Evolutionary conservation across 2,888 invertebrate species (phyloP).

Genomic region (Poecilus cupreus): DNA sequence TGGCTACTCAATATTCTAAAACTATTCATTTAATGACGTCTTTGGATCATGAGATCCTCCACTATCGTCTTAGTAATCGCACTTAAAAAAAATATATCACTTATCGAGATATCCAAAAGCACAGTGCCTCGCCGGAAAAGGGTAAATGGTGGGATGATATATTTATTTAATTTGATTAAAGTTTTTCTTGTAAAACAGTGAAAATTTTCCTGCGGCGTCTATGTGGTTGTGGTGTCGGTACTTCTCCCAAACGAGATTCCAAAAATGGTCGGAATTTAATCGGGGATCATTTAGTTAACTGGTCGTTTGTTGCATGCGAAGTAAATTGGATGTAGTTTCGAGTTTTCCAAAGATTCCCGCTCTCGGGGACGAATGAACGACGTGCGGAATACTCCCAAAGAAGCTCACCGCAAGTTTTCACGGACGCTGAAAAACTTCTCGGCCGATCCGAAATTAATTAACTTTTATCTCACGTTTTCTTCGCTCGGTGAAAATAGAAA

Average conservation of each 20-base stretch:
- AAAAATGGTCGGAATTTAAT: slow-evolving; percentile 43
- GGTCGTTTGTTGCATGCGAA: slow-evolving; percentile 44
- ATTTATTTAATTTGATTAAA: no score
- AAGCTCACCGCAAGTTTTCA: neutral
- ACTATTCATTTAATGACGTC: no score
- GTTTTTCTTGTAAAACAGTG: no score
- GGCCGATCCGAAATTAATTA: slow-evolving; percentile 46
- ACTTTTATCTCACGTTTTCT: slow-evolving; percentile 50
- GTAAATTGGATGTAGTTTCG: slow-evolving; percentile 44
- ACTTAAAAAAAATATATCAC: no score
- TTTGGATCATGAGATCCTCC: no score
- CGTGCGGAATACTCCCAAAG: slow-evolving; percentile 14
- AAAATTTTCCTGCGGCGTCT: neutral
- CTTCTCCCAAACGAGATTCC: slow-evolving; percentile 8
- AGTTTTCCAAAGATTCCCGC: slow-evolving; percentile 21
- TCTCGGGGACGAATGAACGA: slow-evolving; percentile 9
- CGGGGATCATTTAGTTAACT: slow-evolving; percentile 44
- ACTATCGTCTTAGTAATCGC: no score
- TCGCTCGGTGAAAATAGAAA: neutral
- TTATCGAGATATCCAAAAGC: no score
- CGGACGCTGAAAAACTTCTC: slow-evolving; percentile 8
- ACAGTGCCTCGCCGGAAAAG: no score
- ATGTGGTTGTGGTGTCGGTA: neutral
- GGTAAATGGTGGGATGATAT: no score
- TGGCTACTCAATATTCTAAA: no score